A percentile compares a stretch with the other conserved stretches of the same genome.
These are phyloP conservation scores for Cinclus mexicanus DNA, from an alignment of 2,113 vertebrate species.

Conservation along the genomic window DNA sequence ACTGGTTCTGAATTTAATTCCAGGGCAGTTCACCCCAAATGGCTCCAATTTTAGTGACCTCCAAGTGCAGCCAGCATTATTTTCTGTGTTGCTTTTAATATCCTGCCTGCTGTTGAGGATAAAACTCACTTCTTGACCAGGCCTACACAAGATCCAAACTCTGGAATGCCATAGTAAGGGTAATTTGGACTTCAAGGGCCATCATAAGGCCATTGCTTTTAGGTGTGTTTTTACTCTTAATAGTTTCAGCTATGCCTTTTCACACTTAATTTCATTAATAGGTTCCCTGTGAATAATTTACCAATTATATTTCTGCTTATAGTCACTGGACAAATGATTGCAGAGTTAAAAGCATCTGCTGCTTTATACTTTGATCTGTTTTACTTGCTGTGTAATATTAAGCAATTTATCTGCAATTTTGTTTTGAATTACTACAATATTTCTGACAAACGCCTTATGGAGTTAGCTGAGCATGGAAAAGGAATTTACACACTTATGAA, in stretches of 20 bases:
- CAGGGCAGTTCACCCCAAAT: background rate
- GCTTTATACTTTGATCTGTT: background rate
- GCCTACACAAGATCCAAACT: background rate
- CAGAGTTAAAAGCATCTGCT: background rate
- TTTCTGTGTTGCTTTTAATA: background rate
- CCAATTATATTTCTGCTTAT: background rate
- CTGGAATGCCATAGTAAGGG: background rate
- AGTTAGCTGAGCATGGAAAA: background rate
- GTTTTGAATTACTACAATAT: background rate
- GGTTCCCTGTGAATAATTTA: background rate
- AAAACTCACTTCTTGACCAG: background rate
- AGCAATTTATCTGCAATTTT: background rate
- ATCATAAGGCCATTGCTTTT: background rate
- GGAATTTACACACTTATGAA: background rate
- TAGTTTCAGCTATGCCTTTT: background rate
- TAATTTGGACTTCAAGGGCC: background rate
- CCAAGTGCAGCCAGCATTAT: accelerated
- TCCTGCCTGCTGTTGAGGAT: background rate
- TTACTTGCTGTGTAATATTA: background rate
- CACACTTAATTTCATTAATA: background rate
- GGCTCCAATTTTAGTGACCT: background rate
- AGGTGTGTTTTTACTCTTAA: background rate
- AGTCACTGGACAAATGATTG: background rate
- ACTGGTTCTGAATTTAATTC: background rate
- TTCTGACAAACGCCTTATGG: background rate